phyloP scores from a whole-genome alignment of 2,113 vertebrate species.

The Hydropotes inermis region DNA sequence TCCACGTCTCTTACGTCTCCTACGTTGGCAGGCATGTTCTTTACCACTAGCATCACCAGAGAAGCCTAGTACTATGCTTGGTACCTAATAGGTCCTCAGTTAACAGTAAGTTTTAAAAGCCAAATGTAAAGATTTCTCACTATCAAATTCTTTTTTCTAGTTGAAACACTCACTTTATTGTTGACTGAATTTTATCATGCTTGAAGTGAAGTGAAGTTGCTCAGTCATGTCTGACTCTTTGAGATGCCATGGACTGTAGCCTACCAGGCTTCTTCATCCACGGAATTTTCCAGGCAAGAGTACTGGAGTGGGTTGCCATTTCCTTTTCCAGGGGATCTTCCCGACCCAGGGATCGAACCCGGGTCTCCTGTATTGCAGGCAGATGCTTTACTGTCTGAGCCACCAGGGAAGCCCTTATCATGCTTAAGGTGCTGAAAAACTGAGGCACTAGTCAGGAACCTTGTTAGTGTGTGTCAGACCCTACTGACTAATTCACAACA shows the following conservation, averaged over 20 bases:
- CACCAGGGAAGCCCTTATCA: background rate
- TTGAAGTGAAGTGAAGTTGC: background rate
- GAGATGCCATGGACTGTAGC: background rate
- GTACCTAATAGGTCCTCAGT: background rate
- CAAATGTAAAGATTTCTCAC: constrained; percentile 10
- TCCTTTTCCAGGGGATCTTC: background rate
- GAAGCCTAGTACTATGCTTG: background rate
- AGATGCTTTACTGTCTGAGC: background rate
- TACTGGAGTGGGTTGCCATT: background rate
- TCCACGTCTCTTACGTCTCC: background rate
- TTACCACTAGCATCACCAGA: background rate
- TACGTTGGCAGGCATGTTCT: background rate
- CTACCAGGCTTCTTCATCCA: background rate
- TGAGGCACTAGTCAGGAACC: constrained; percentile 27
- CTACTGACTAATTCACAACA: constrained; percentile 2
- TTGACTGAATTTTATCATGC: background rate
- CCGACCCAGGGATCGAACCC: background rate
- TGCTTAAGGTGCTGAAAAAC: constrained; percentile 55
- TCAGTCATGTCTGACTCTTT: background rate
- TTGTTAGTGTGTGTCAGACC: background rate
- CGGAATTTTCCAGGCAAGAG: background rate
- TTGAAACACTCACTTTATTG: background rate
- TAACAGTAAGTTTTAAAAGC: constrained; percentile 21
- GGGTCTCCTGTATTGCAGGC: background rate
- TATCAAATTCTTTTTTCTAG: background rate